A percentile compares a stretch with the other conserved stretches of the same genome.
Evolutionary conservation across 2,888 invertebrate species (phyloP).

Genomic region (Argynnis bischoffii): DNA sequence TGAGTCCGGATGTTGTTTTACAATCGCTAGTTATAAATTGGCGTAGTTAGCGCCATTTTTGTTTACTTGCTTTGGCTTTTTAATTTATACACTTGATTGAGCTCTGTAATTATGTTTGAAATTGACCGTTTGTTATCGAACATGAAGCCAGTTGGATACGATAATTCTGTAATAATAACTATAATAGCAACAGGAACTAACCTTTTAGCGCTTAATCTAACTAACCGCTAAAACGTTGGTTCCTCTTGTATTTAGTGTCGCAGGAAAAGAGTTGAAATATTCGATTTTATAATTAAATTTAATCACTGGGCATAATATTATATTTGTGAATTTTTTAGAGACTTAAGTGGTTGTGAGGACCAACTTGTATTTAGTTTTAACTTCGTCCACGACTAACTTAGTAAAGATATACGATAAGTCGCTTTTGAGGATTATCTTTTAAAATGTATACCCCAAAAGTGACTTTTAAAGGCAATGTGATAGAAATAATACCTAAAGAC

Average conservation of each 20-base stretch:
- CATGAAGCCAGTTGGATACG: slow-evolving; percentile 5
- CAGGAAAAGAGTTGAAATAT: background rate
- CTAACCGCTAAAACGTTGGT: no score
- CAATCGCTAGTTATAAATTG: slow-evolving; percentile 23
- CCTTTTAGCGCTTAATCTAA: background rate
- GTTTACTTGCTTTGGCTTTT: slow-evolving; percentile 17
- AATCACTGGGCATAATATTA: slow-evolving; percentile 31
- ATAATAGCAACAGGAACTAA: background rate
- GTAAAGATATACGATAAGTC: slow-evolving; percentile 44
- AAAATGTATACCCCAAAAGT: slow-evolving; percentile 43
- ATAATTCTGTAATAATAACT: slow-evolving; percentile 5
- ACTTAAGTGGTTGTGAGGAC: slow-evolving; percentile 63
- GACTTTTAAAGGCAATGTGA: slow-evolving; percentile 69
- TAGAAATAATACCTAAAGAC: slow-evolving; percentile 80
- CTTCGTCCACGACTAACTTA: slow-evolving; percentile 42
- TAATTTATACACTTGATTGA: background rate
- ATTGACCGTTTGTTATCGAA: slow-evolving; percentile 16
- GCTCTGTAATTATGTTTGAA: slow-evolving; percentile 13
- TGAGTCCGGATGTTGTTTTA: slow-evolving; percentile 18
- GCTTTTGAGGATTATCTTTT: slow-evolving; percentile 45
- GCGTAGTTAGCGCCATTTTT: slow-evolving; percentile 6
- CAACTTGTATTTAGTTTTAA: slow-evolving; percentile 43
- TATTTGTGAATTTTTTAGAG: slow-evolving; percentile 49
- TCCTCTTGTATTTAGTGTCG: background rate
- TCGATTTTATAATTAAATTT: background rate